Conservation (phyloP, 2,113 vertebrate genomes). For the Hepsetus odoe region DNA sequence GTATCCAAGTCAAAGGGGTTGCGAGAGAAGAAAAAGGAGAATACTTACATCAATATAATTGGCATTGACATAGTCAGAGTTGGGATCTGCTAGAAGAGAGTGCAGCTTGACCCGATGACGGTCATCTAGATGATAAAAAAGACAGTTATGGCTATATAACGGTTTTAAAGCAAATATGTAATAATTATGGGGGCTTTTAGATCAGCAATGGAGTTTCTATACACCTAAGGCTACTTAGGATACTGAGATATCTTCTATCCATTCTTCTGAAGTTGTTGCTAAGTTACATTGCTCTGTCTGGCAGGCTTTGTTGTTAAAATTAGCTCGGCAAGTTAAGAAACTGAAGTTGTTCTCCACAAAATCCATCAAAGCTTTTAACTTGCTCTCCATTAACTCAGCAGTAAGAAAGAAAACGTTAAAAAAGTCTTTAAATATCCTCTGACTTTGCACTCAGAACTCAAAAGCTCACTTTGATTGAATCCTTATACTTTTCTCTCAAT, state of each 20-base stretch:
- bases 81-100: conserved; percentile 88
- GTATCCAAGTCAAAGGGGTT: neutral
- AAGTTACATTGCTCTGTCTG: neutral
- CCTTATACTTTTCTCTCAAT: neutral
- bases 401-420: neutral
- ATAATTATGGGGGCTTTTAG: neutral
- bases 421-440: neutral
- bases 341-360: neutral
- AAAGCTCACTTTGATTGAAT: neutral
- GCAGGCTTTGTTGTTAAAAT: neutral
- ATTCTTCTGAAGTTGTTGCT: neutral
- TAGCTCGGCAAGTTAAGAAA: neutral
- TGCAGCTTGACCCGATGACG: conserved; percentile 91
- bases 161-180: neutral
- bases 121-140: conserved; percentile 78
- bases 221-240: neutral
- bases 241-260: neutral
- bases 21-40: neutral
- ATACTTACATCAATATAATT: conserved; percentile 97
- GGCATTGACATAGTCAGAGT: conserved; percentile 90
- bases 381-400: neutral
- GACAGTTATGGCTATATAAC: neutral
- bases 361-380: neutral
- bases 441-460: too few species aligned
- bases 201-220: too few species aligned